phyloP scores from a whole-genome alignment of 2,113 vertebrate genomes.

The Grammomys dolichurus region DNA sequence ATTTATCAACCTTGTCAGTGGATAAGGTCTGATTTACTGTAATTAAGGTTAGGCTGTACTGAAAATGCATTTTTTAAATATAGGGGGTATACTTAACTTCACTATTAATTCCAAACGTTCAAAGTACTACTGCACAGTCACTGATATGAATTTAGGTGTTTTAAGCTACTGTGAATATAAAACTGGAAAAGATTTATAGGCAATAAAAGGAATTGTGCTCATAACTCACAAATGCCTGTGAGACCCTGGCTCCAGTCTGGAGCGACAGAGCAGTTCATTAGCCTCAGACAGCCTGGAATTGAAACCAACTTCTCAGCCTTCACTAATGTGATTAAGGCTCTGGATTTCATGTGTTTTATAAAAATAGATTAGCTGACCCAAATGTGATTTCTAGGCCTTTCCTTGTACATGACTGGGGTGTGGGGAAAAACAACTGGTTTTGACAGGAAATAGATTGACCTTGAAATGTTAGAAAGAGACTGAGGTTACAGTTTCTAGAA shows the following conservation, averaged over 20 bases:
- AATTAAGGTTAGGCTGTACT: slow-evolving; percentile 70
- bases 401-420: neutral
- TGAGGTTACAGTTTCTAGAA: slow-evolving; percentile 41
- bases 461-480: slow-evolving; percentile 53
- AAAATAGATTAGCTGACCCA: slow-evolving; percentile 66
- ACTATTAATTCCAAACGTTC: slow-evolving; percentile 70
- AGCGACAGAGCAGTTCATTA: slow-evolving; percentile 68
- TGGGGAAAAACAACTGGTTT: slow-evolving; percentile 61
- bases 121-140: neutral
- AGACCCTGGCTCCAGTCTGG: slow-evolving; percentile 67
- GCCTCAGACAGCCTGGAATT: slow-evolving; percentile 65
- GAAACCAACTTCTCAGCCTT: slow-evolving; percentile 75
- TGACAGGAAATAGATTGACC: slow-evolving; percentile 62
- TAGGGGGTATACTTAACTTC: slow-evolving; percentile 52
- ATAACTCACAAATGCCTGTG: slow-evolving; percentile 68
- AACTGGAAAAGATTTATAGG: slow-evolving; percentile 73
- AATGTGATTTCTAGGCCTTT: slow-evolving; percentile 66
- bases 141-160: slow-evolving; percentile 68
- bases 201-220: slow-evolving; percentile 76
- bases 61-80: slow-evolving; percentile 72
- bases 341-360: slow-evolving; percentile 77
- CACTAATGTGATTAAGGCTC: slow-evolving; percentile 72
- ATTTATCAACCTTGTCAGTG: slow-evolving; percentile 36
- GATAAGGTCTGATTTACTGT: slow-evolving; percentile 61
- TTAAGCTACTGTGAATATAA: slow-evolving; percentile 71